Evolutionary conservation across 2,888 invertebrate species (phyloP), one percentile per base, ranked within the genome.

Genomic region (Shargacucullia verbasci): DNA sequence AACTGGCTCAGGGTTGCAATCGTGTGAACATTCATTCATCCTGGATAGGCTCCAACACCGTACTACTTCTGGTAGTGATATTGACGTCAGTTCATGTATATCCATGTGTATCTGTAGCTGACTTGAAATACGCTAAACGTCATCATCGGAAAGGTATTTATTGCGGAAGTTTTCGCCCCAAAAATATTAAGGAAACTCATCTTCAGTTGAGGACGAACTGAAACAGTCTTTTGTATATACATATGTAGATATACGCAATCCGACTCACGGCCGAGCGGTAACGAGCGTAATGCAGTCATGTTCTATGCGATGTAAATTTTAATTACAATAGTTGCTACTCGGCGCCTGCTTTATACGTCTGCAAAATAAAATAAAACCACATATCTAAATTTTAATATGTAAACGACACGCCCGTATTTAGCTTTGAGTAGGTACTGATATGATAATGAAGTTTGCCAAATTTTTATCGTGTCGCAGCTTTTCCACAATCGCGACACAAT

Each of bases 261-360:
- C 38, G 37, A 79, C 76, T 73, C 77, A 78, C 75, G 70, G 76
- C 75, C 15, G 37, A 58, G 48, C 40, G 9, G 46, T 67, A 56
- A 60, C 66, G 48, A 45, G 66, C 71, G 79, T 76, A 78, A 79
- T 81, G 78, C 80, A 76, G 45, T 70, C 62, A 68, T 73, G 73
- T 66, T 68, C 78, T 69, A 64, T 78, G 79, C 78, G 79, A 75
- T 74, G 74, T 82, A 76, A 80, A 87, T 84, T 84, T 81, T 84
- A 86, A 86, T 84, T 78, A 78, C 60, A 65, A 63, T 61, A 63
- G 52, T 60, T 20, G 69, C 43, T 48, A 57, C 52, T 49, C 48
- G 60, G 60, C 68, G 76, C 80, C 61, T 43, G 37, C 27, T 31
- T 35, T 44, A 56, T 34, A 53, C 31, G 55, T 25, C 33, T 57